phyloP scores from a whole-genome alignment of 2,113 vertebrate genomes.

The Copsychus sechellarum region DNA sequence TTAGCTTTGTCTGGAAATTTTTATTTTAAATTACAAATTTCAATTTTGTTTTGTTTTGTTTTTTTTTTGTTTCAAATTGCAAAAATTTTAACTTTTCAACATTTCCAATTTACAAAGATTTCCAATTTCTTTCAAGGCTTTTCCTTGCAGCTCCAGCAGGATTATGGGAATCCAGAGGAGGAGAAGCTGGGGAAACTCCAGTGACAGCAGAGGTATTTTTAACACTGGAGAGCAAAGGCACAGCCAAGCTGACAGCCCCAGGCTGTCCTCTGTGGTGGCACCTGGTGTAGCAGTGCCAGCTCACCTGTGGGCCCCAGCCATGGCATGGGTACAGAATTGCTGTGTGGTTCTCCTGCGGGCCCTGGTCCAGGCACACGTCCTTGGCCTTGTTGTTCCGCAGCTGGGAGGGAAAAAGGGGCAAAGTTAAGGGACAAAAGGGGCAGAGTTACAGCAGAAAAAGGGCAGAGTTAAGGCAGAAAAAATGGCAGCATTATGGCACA shows the following conservation, averaged over 20 bases:
- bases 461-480: too few species aligned
- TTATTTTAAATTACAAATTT: neutral
- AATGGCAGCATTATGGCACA: too few species aligned
- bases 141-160: neutral
- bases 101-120: neutral
- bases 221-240: neutral
- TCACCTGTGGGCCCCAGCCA: conserved; percentile 94
- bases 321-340: conserved; percentile 94
- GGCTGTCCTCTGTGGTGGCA: neutral
- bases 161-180: neutral
- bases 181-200: neutral
- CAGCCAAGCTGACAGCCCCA: rapidly evolving
- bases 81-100: neutral
- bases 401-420: conserved; percentile 65
- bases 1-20: neutral
- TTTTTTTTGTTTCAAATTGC: neutral
- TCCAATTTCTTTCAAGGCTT: neutral
- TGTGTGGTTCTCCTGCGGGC: conserved; percentile 92
- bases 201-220: neutral
- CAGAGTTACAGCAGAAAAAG: neutral
- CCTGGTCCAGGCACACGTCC: conserved; percentile 95
- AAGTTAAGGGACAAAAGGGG: neutral
- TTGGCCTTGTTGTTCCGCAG: conserved; percentile 90
- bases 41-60: rapidly evolving
- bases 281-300: neutral